These are phyloP conservation scores for Urocyon cinereoargenteus DNA, from an alignment of 2,797 vertebrate genomes.

Conservation along the genomic window DNA sequence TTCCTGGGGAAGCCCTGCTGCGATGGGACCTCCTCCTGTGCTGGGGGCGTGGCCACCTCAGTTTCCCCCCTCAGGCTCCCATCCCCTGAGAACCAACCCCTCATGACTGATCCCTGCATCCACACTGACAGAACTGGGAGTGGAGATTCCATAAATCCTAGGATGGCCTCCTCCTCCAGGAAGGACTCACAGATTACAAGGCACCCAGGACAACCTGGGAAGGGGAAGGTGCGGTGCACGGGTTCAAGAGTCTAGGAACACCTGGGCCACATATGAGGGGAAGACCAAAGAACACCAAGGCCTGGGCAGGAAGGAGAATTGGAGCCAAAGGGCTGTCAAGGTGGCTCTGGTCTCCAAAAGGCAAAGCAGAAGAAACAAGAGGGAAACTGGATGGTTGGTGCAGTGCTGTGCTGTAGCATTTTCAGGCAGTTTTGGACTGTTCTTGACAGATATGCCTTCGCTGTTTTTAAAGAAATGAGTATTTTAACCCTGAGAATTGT, in stretches of 20 bases:
- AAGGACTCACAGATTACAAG: fast-evolving
- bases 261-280: too few relatives aligned
- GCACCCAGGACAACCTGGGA: too few relatives aligned
- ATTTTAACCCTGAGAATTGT: neutral
- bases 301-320: neutral
- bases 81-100: too few relatives aligned
- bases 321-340: neutral
- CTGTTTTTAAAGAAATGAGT: neutral
- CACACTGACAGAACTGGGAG: neutral
- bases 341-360: neutral
- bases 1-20: too few relatives aligned
- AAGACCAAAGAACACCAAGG: neutral
- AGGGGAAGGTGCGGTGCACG: neutral
- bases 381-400: neutral
- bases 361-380: neutral
- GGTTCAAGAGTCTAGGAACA: neutral
- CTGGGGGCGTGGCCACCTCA: fast-evolving
- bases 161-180: neutral
- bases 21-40: too few relatives aligned
- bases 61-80: neutral
- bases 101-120: neutral
- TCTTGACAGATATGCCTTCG: fast-evolving
- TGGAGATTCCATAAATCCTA: neutral
- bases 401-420: fast-evolving
- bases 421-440: neutral